Evolutionary conservation across 2,113 vertebrate species (phyloP).

Genomic region (Archilochus colubris): DNA sequence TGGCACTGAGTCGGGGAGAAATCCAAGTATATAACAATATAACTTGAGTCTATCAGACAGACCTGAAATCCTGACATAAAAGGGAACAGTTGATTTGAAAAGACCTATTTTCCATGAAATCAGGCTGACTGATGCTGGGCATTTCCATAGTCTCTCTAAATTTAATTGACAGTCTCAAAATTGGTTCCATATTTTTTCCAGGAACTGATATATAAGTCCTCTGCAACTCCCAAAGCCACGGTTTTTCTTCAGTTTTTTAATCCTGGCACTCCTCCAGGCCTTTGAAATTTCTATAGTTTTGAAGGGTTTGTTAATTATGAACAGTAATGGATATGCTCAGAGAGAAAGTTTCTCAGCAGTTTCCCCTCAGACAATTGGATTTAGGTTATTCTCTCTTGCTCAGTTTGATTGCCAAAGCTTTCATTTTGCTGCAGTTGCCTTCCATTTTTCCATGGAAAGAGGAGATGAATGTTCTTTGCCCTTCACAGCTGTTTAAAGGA

Average conservation of each 20-base stretch:
- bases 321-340: neutral
- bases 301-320: conserved; percentile 38
- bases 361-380: neutral
- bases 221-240: neutral
- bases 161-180: neutral
- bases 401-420: neutral
- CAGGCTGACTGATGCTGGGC: neutral
- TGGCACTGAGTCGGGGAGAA: neutral
- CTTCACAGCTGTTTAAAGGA: neutral
- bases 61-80: neutral
- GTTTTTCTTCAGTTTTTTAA: neutral
- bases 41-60: neutral
- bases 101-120: neutral
- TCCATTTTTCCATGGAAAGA: neutral
- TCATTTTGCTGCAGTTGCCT: neutral
- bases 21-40: neutral
- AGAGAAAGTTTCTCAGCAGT: neutral
- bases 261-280: neutral
- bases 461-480: neutral
- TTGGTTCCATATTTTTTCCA: neutral
- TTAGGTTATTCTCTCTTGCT: neutral
- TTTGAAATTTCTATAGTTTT: conserved; percentile 7
- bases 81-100: neutral
- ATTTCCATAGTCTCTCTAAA: neutral
- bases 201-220: neutral